A percentile compares a stretch with the other conserved stretches of the same genome.
These are phyloP conservation scores for Indri indri DNA, from an alignment of 2,113 vertebrate genomes.

Conservation along the genomic window DNA sequence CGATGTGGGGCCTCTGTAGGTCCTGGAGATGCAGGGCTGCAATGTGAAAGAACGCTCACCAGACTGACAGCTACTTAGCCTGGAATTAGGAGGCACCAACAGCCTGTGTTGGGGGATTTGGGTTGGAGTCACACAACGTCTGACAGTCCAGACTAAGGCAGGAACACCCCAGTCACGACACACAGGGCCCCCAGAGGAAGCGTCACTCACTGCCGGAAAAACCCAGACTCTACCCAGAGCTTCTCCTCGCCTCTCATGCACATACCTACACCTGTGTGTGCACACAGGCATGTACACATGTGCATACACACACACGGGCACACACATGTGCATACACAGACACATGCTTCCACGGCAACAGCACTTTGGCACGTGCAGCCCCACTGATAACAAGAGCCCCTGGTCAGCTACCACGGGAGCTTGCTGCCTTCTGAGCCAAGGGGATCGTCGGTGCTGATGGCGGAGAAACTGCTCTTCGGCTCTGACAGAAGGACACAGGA, in stretches of 20 bases:
- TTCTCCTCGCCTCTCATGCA: too few relatives aligned
- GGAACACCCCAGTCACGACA: too few relatives aligned
- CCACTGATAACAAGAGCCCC: not conserved
- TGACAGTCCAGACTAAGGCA: not conserved
- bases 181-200: too few relatives aligned
- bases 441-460: accelerated
- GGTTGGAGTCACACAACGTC: not conserved
- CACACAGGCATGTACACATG: too few relatives aligned
- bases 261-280: not conserved
- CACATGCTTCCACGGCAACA: not conserved
- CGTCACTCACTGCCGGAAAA: not conserved
- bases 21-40: not conserved
- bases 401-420: not conserved
- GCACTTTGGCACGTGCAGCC: too few relatives aligned
- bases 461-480: not conserved
- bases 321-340: accelerated
- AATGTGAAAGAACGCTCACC: not conserved
- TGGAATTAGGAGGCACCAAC: not conserved
- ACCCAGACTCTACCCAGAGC: not conserved
- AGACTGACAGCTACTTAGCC: not conserved
- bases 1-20: accelerated
- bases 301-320: accelerated
- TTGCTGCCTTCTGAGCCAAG: not conserved
- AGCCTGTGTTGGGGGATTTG: not conserved
- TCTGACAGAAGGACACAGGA: too few relatives aligned